A percentile compares a stretch with the other conserved stretches of the same genome.
Evolutionary conservation across 2,888 invertebrate species (phyloP).

Genomic region (Arenicola marina): DNA sequence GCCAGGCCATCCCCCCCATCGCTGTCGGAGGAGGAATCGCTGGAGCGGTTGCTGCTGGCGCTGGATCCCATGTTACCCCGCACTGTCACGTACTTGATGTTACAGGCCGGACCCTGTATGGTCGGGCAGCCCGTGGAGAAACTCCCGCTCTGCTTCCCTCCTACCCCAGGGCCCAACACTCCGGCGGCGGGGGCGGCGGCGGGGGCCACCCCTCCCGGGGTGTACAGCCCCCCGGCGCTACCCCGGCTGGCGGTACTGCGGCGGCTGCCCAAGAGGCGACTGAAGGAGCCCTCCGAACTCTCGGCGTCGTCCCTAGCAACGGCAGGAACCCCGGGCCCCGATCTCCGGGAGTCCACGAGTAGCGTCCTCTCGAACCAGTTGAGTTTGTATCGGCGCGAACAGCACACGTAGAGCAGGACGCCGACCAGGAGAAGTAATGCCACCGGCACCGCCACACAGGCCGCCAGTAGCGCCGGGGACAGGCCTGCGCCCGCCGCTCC

Average conservation of each 20-base stretch:
- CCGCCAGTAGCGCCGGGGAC: no score
- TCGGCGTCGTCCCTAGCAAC: neutral
- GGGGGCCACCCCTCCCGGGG: neutral
- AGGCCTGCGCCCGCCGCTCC: no score
- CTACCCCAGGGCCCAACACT: no score
- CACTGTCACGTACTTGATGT: slow-evolving; percentile 2
- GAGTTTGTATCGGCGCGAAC: slow-evolving; percentile 65
- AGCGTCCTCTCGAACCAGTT: slow-evolving; percentile 69
- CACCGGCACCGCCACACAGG: slow-evolving; percentile 27
- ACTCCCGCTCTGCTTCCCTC: no score
- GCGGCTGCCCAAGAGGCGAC: neutral
- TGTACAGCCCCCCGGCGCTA: neutral
- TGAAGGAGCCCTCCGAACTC: neutral
- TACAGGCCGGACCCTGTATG: neutral
- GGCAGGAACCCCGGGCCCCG: no score
- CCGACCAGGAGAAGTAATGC: slow-evolving; percentile 28
- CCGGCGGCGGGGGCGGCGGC: neutral
- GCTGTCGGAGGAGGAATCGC: neutral
- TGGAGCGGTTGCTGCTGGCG: neutral
- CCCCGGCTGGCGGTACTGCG: neutral
- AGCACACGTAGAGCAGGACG: slow-evolving; percentile 65
- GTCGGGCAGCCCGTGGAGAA: no score
- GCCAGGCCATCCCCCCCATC: neutral
- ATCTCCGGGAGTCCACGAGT: slow-evolving; percentile 66
- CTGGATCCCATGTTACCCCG: neutral